phyloP scores from a whole-genome alignment of 2,888 invertebrate species.

The Microctonus brassicae region DNA sequence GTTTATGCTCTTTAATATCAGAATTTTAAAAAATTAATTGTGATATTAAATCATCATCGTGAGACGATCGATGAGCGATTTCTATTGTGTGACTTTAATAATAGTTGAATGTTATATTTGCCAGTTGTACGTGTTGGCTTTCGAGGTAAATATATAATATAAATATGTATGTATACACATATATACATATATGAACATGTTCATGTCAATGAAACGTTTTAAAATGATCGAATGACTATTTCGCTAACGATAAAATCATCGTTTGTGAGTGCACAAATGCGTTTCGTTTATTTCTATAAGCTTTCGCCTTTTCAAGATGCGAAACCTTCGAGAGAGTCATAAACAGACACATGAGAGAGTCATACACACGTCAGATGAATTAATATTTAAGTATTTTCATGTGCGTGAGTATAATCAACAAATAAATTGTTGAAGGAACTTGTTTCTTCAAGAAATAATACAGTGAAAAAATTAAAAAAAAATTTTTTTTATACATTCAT shows the following conservation, averaged over 20 bases:
- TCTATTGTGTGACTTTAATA: not conserved
- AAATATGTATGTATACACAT: not conserved
- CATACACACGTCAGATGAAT: not conserved
- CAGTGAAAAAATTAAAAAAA: not conserved
- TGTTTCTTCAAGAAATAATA: not conserved
- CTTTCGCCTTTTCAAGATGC: slow-evolving; percentile 26
- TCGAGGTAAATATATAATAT: not conserved
- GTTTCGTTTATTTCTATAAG: not conserved
- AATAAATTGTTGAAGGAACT: not conserved
- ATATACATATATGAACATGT: not conserved
- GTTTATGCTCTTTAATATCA: too few species aligned
- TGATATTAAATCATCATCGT: not conserved
- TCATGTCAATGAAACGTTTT: not conserved
- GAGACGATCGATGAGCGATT: not conserved
- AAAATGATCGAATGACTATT: slow-evolving; percentile 15
- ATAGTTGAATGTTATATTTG: not conserved
- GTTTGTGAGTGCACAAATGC: slow-evolving; percentile 13
- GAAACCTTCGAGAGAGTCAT: slow-evolving; percentile 12
- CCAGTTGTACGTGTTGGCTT: not conserved
- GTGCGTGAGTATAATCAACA: not conserved
- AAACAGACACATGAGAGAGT: not conserved
- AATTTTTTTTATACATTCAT: not conserved
- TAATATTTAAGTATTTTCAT: not conserved
- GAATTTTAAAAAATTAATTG: not conserved
- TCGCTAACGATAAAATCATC: slow-evolving; percentile 6